These are phyloP conservation scores for Drosophila pegasa DNA, from an alignment of 2,888 invertebrate species.

Conservation along the genomic window DNA sequence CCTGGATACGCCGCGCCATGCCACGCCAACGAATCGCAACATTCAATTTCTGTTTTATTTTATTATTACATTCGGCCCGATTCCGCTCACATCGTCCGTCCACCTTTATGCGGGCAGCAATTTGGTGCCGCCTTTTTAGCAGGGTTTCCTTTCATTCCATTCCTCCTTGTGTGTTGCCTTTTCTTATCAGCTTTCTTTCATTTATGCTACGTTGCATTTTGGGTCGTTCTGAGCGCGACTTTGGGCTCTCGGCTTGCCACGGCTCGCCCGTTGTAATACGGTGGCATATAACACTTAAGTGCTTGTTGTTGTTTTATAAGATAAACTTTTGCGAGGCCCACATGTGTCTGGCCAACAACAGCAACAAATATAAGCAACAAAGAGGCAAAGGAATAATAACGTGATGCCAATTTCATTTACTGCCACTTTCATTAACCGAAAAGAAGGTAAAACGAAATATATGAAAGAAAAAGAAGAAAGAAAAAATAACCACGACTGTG, in stretches of 20 bases:
- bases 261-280: slow-evolving; percentile 68
- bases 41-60: slow-evolving; percentile 69
- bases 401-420: slow-evolving; percentile 77
- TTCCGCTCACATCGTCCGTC: slow-evolving; percentile 8
- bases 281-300: slow-evolving; percentile 81
- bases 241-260: slow-evolving; percentile 16
- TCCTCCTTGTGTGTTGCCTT: slow-evolving; percentile 23
- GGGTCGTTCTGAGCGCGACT: slow-evolving; percentile 40
- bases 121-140: slow-evolving; percentile 54
- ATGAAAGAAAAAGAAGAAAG: neutral
- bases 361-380: slow-evolving; percentile 18
- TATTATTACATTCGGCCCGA: slow-evolving; percentile 40
- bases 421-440: slow-evolving; percentile 73
- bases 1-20: slow-evolving; percentile 59
- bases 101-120: slow-evolving; percentile 67
- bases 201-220: slow-evolving; percentile 75
- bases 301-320: slow-evolving; percentile 80
- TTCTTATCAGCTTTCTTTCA: slow-evolving; percentile 78
- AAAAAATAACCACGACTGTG: slow-evolving; percentile 16
- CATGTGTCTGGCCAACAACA: slow-evolving; percentile 49
- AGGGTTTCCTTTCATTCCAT: slow-evolving; percentile 11
- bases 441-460: slow-evolving; percentile 13
- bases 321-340: slow-evolving; percentile 70
- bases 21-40: slow-evolving; percentile 61
- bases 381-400: slow-evolving; percentile 59